Conservation (phyloP, 1,140 invertebrate genomes). For the Scaptomyza graminum region DNA sequence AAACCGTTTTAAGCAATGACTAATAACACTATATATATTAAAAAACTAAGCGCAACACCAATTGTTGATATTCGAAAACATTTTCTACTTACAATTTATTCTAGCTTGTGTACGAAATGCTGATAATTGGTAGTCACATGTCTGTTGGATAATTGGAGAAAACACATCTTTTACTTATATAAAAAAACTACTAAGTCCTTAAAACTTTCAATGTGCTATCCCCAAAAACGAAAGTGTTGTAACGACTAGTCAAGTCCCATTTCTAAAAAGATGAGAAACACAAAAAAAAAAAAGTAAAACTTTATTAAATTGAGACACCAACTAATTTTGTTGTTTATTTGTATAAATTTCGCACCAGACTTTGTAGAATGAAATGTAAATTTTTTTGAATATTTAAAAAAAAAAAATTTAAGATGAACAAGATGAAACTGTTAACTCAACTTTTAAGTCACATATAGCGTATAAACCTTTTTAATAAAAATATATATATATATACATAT, state of each 20-base stretch:
- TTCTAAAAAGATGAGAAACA: neutral
- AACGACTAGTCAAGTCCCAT: neutral
- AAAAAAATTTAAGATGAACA: neutral
- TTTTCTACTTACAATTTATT: conserved; percentile 57
- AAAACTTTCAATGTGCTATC: conserved; percentile 65
- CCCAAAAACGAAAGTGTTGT: conserved; percentile 23
- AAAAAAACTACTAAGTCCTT: conserved; percentile 32
- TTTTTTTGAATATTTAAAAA: conserved; percentile 7
- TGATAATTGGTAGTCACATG: conserved; percentile 72
- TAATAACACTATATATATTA: conserved; percentile 36
- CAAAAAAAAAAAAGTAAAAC: neutral
- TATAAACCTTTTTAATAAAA: conserved; percentile 59
- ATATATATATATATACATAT: too few species aligned
- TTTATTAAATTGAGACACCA: conserved; percentile 23
- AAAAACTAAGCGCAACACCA: conserved; percentile 61
- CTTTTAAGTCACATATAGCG: conserved; percentile 49
- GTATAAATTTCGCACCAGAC: conserved; percentile 36
- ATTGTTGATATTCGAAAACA: conserved; percentile 75
- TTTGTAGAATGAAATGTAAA: conserved; percentile 10
- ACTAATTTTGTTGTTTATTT: conserved; percentile 35
- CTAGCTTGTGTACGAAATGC: conserved; percentile 36
- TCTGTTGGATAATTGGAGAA: conserved; percentile 68
- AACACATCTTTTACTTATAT: conserved; percentile 21
- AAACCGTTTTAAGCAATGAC: conserved; percentile 40
- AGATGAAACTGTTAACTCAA: conserved; percentile 65